These are phyloP conservation scores for Siphlonurus alternatus DNA, from an alignment of 2,888 invertebrate genomes.

Conservation along the genomic window DNA sequence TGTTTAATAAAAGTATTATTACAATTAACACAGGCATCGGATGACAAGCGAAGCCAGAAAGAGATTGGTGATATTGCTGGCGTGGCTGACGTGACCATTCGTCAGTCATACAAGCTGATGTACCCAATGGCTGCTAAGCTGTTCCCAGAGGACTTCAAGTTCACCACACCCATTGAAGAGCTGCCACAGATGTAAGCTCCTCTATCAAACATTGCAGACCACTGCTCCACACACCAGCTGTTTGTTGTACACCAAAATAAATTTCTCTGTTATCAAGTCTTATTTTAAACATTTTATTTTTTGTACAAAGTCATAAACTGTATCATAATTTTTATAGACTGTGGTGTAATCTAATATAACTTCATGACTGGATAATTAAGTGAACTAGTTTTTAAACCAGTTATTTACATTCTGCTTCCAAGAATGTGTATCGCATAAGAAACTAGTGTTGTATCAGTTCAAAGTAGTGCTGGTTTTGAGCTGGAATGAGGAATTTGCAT, in stretches of 20 bases:
- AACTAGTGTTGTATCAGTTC: too few relatives aligned
- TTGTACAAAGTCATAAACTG: neutral
- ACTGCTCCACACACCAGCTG: neutral
- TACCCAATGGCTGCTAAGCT: constrained; percentile 81
- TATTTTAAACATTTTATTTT: neutral
- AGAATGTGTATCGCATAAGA: too few relatives aligned
- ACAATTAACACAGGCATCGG: constrained; percentile 51
- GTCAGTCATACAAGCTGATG: constrained; percentile 95
- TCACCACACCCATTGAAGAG: constrained; percentile 84
- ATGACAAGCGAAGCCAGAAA: constrained; percentile 85
- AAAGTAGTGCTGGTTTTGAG: too few relatives aligned
- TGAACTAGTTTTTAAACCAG: too few relatives aligned
- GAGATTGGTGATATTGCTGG: constrained; percentile 98
- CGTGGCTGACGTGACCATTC: constrained; percentile 94
- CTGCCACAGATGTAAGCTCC: constrained; percentile 60
- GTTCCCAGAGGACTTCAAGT: constrained; percentile 94
- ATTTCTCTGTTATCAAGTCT: neutral
- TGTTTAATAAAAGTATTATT: too few relatives aligned
- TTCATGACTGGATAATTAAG: too few relatives aligned
- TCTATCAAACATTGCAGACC: too few relatives aligned
- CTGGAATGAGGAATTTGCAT: too few relatives aligned
- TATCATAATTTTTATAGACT: too few relatives aligned
- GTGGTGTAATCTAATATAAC: too few relatives aligned
- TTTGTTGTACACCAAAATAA: neutral
- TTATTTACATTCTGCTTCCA: too few relatives aligned